Conservation (phyloP, 92 coral and sea anemone genomes). For the Porites lobata region DNA sequence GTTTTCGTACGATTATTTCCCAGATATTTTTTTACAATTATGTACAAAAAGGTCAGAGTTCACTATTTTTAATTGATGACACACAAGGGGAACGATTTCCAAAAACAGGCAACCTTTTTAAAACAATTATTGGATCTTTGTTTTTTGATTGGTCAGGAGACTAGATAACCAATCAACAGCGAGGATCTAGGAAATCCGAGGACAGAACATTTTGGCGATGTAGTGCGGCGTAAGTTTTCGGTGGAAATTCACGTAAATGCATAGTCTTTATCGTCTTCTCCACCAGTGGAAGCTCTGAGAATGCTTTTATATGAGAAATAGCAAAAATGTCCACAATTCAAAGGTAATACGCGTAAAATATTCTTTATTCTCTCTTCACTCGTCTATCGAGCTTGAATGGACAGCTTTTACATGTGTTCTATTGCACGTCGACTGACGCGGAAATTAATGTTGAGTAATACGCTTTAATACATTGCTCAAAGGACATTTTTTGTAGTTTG, state of each 20-base stretch:
- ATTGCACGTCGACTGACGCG: not conserved
- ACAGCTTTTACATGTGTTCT: not conserved
- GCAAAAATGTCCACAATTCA: constrained; percentile 51
- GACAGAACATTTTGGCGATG: not conserved
- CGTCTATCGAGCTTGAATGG: not conserved
- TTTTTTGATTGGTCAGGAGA: constrained; percentile 43
- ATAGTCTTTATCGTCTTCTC: constrained; percentile 12
- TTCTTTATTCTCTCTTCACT: not conserved
- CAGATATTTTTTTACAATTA: no score
- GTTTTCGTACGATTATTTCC: no score
- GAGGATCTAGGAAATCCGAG: not conserved
- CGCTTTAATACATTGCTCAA: no score
- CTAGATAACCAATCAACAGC: constrained; percentile 56
- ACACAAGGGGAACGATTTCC: not conserved
- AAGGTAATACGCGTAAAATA: constrained; percentile 25
- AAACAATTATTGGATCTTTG: not conserved
- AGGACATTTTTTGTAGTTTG: no score
- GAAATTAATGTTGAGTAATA: not conserved
- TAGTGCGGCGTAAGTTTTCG: not conserved
- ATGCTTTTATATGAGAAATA: not conserved
- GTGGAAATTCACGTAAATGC: not conserved
- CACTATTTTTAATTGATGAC: not conserved
- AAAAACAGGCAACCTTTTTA: not conserved
- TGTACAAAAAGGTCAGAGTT: not conserved
- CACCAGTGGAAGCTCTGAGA: not conserved